Base-by-base conservation (phyloP, 2,888 invertebrate genomes). In the Drosophila prolongata region DNA sequence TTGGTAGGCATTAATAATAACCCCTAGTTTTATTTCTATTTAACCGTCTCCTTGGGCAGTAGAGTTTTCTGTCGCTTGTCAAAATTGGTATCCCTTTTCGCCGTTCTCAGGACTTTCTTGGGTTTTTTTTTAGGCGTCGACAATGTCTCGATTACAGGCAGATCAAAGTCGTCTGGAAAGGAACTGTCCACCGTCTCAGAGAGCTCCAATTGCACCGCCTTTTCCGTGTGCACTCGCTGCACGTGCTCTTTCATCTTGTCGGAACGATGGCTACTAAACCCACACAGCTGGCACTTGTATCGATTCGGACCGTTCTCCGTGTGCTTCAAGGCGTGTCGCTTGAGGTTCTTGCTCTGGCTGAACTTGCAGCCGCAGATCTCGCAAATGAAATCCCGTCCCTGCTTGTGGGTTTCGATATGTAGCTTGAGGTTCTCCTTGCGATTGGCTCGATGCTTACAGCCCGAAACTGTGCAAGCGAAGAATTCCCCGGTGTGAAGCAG, bases 301-400 rank as follows among this genome's bases (percentile, higher is more conserved):
- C 90, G 90, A 66, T 77, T 86, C 4, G 80, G 76, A 1, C 90
- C 87, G 3, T 89, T 84, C 2, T 88, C 78, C 1, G 90, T 90
- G 57, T 91, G 91, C 60, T 90, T 89, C 5, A 92, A 71, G 0
- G 91, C 91, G 53, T 92, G 91, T 0, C 91, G 87, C 42, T 91
- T 92, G 5, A 94, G 90, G 79, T 94, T 94, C 82, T 94, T 94
- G 54, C 92, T 92, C 68, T 94, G 92, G 9, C 94, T 94, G 79
- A 94, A 94, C 58, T 93, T 93, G 55, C 93, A 93, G 6, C 94
- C 94, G 78, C 94, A 94, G 5, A 94, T 91, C 73, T 94, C 94
- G 82, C 94, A 94, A 55, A 94, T 93, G 71, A 94, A 94, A 1
- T 93, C 93, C 19, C 93, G 93, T 42, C 94, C 93, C 59, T 93